Base-by-base conservation (phyloP, 2,113 vertebrate genomes). In the Enhydra lutris region DNA sequence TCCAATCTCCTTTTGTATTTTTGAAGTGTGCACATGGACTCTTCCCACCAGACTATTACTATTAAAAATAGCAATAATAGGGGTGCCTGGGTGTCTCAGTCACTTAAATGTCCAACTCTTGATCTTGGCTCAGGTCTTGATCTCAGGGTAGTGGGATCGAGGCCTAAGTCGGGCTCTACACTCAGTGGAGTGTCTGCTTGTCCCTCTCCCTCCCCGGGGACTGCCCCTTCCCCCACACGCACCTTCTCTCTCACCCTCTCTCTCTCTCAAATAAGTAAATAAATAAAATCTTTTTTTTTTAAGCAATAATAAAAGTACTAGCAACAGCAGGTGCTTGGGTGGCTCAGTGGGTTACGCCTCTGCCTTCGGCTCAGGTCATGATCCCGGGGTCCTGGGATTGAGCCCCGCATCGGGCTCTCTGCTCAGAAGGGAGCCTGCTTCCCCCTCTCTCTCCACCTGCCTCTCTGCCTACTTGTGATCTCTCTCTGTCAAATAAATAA, bases 1-100 rank as follows among this genome's bases (percentile, higher is more conserved):
- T 95, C 76, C 91, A 42, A 78, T 55, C 85, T 93, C 83, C 83
- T 93, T 97, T 76, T 50, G 24, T 29, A 45, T 61, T 96, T 92
- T 88, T 92, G 15, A 86, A 97, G 91, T 18, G 29, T 18, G 7
- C 36, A 85, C 45, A 92, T 80, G 63, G 34, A 81, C 88, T 93
- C 74, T 84, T 95, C 80, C 69, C 55, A 95, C 45, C 31, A 93
- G 47, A 94, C 95, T 79, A 85, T 82, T 94, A 69, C 50, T 84
- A 85, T 47, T 20, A 74, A 95, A 95, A 95, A 47, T 39, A 91
- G 61, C 80, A 74, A 45, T 24, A 74, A 90, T 39, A 91, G 34
- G n/a, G 67, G n/a, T 18, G 8, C 18, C n/a, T 36, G 34, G 67
- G 67, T 21, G 34, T 8, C 67, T 69, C 67, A n/a, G 67, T 36